Percentiles rank a stretch among this genome's conserved stretches.
Conservation (phyloP, 2,888 invertebrate genomes). For the Embidobia sp. region DNA sequence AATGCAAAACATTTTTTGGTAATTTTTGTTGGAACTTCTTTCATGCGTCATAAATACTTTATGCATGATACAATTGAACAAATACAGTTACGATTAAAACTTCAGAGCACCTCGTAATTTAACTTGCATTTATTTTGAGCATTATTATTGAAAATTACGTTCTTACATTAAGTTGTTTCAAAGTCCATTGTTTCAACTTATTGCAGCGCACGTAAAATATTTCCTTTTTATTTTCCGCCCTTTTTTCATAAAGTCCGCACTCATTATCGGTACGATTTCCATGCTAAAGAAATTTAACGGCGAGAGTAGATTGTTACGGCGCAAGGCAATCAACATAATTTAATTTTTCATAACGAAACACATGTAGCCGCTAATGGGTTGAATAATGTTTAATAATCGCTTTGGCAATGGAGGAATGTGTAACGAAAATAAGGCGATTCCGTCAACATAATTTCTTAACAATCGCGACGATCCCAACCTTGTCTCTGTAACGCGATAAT, state of each 20-base stretch:
- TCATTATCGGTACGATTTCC: constrained; percentile 11
- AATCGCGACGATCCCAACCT: constrained; percentile 51
- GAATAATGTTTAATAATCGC: constrained; percentile 51
- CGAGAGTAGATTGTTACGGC: neutral
- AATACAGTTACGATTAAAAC: constrained; percentile 15
- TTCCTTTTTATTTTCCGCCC: no score
- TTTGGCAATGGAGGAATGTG: constrained; percentile 29
- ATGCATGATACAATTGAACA: constrained; percentile 4
- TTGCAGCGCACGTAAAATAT: neutral
- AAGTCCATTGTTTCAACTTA: constrained; percentile 4
- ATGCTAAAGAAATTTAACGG: neutral
- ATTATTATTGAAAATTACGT: constrained; percentile 14
- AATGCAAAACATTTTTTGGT: no score
- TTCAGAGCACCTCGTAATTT: constrained; percentile 15
- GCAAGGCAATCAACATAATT: constrained; percentile 26
- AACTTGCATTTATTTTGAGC: constrained; percentile 24
- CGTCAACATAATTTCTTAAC: constrained; percentile 40
- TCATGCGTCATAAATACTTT: constrained; percentile 19
- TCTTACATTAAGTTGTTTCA: constrained; percentile 8
- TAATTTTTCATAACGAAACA: constrained; percentile 24
- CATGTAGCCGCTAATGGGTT: constrained; percentile 20
- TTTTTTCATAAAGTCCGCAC: constrained; percentile 3
- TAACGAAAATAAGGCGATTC: constrained; percentile 44
- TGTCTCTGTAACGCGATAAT: constrained; percentile 62
- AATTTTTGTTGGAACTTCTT: no score